Evolutionary conservation across 1,140 invertebrate species (phyloP).

Genomic region (Lepidurus arcticus): DNA sequence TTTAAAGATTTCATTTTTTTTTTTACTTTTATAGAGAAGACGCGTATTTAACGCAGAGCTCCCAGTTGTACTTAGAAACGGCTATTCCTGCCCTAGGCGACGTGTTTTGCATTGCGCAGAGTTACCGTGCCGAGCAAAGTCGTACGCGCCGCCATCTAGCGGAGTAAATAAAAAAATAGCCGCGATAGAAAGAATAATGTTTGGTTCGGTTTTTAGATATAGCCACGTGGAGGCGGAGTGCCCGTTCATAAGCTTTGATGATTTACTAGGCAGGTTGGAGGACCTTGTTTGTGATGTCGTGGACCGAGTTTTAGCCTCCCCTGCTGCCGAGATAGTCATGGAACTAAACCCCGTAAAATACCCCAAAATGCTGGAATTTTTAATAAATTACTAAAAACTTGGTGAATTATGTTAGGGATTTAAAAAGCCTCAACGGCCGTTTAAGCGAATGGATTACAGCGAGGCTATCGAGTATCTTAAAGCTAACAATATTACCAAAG

Average conservation of each 20-base stretch:
- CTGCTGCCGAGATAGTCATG: slow-evolving; percentile 69
- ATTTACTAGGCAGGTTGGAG: slow-evolving; percentile 83
- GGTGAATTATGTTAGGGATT: slow-evolving; percentile 56
- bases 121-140: slow-evolving; percentile 95
- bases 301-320: slow-evolving; percentile 79
- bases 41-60: slow-evolving; percentile 95
- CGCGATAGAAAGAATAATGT: not conserved
- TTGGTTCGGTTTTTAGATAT: slow-evolving; percentile 56
- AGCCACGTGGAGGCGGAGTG: slow-evolving; percentile 96
- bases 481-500: slow-evolving; percentile 90
- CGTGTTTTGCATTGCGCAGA: slow-evolving; percentile 95
- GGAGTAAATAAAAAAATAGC: slow-evolving; percentile 57
- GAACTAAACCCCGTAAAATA: slow-evolving; percentile 78
- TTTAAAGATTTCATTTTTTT: slow-evolving; percentile 37
- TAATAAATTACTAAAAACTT: not conserved
- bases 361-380: not conserved
- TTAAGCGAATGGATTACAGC: slow-evolving; percentile 87
- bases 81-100: slow-evolving; percentile 89
- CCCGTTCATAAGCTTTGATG: slow-evolving; percentile 90
- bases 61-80: slow-evolving; percentile 98
- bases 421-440: slow-evolving; percentile 78
- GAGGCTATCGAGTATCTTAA: slow-evolving; percentile 93
- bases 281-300: slow-evolving; percentile 95
- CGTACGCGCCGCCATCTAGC: slow-evolving; percentile 93
- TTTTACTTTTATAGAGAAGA: slow-evolving; percentile 58